A percentile compares a stretch with the other conserved stretches of the same genome.
Evolutionary conservation across 2,797 vertebrate genomes (phyloP).

Genomic region (Danio aesculapii): DNA sequence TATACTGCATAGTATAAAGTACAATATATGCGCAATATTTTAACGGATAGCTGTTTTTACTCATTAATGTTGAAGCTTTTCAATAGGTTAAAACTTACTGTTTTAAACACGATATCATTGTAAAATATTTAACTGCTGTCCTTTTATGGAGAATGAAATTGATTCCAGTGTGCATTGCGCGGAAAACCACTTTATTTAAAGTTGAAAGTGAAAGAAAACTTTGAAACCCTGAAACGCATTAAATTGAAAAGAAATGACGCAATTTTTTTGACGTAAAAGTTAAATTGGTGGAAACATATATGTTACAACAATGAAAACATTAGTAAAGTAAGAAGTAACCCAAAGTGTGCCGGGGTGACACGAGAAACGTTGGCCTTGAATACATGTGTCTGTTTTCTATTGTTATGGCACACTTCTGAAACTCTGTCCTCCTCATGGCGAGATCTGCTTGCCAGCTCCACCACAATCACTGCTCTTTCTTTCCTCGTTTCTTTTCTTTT

Average conservation of each 20-base stretch:
- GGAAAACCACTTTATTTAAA: neutral
- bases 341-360: conserved; percentile 57
- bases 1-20: too few species aligned
- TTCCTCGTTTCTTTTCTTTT: conserved; percentile 32
- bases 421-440: conserved; percentile 62
- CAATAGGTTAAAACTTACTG: neutral
- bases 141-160: neutral
- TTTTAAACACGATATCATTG: neutral
- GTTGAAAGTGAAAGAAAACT: neutral
- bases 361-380: conserved; percentile 65
- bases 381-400: conserved; percentile 74
- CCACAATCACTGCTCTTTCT: conserved; percentile 40
- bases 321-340: neutral
- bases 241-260: neutral
- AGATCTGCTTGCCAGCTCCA: conserved; percentile 48
- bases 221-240: neutral
- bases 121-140: neutral
- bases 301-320: neutral
- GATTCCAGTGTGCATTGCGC: neutral
- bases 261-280: neutral
- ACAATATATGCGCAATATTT: too few species aligned
- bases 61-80: neutral
- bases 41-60: neutral
- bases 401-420: conserved; percentile 80
- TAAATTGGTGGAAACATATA: neutral